phyloP scores from a whole-genome alignment of 2,888 invertebrate species.

The Plemyria rubiginata region DNA sequence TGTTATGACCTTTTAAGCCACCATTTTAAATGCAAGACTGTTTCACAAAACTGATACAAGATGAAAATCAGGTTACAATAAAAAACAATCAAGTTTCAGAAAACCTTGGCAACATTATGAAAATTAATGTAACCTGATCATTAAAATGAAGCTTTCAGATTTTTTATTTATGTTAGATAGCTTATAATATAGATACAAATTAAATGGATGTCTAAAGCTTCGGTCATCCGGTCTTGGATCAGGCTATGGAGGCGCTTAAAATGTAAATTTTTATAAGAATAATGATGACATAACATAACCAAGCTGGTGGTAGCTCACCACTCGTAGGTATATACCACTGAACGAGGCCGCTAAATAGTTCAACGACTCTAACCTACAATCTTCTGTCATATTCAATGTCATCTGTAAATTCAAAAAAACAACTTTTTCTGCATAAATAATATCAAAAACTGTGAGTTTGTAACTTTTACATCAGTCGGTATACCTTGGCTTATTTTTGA shows the following conservation, averaged over 20 bases:
- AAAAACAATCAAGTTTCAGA: background rate
- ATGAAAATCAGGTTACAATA: slow-evolving; percentile 1
- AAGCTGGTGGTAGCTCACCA: slow-evolving; percentile 1
- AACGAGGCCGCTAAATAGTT: slow-evolving; percentile 27
- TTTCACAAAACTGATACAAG: background rate
- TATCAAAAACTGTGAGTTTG: no score
- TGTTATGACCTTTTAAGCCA: background rate
- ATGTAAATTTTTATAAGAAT: slow-evolving; percentile 18
- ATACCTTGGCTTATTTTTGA: no score
- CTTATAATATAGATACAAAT: slow-evolving; percentile 5
- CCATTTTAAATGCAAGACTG: background rate
- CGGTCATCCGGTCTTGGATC: slow-evolving; percentile 8
- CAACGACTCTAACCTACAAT: slow-evolving; percentile 22
- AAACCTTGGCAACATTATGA: background rate
- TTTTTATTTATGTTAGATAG: background rate
- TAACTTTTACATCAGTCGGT: no score
- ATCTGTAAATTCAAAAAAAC: no score
- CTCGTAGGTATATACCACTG: background rate
- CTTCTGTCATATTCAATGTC: background rate
- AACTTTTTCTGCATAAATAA: no score
- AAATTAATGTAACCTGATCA: background rate
- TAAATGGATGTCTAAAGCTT: slow-evolving; percentile 8
- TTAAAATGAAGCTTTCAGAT: background rate
- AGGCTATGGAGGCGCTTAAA: slow-evolving; percentile 21
- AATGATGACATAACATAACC: slow-evolving; percentile 25